Percentiles rank a stretch among this genome's conserved stretches.
phyloP scores from a whole-genome alignment of 2,888 invertebrate species.

The Tenthredo notha region DNA sequence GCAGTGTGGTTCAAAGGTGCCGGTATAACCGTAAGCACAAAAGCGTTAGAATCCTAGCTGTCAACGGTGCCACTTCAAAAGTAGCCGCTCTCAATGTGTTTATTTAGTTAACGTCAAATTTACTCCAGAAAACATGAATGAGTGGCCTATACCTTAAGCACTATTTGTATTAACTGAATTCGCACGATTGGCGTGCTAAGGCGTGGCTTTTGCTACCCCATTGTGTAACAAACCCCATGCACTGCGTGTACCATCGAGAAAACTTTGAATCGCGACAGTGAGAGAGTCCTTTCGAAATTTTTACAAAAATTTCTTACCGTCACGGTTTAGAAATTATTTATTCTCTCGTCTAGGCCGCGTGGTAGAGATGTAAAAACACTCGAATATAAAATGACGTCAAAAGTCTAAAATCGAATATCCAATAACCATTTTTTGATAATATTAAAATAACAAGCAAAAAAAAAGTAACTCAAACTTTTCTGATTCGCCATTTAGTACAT shows the following conservation, averaged over 20 bases:
- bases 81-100: constrained; percentile 75
- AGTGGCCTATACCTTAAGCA: constrained; percentile 51
- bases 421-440: neutral
- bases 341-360: too few relatives aligned
- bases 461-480: neutral
- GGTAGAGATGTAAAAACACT: neutral
- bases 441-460: neutral
- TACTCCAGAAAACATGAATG: constrained; percentile 66
- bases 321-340: neutral
- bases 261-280: neutral
- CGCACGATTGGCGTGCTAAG: constrained; percentile 69
- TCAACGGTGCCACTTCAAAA: constrained; percentile 74
- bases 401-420: neutral
- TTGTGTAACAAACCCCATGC: constrained; percentile 54
- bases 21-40: neutral
- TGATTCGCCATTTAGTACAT: neutral
- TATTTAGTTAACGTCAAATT: constrained; percentile 78
- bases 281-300: neutral
- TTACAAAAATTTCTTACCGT: neutral
- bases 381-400: neutral
- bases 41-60: constrained; percentile 27
- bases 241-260: constrained; percentile 1
- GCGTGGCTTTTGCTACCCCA: constrained; percentile 73
- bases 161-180: constrained; percentile 64
- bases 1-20: constrained; percentile 40